phyloP scores from a whole-genome alignment of 2,888 invertebrate genomes.

The Poecilobothrus nobilitatus region DNA sequence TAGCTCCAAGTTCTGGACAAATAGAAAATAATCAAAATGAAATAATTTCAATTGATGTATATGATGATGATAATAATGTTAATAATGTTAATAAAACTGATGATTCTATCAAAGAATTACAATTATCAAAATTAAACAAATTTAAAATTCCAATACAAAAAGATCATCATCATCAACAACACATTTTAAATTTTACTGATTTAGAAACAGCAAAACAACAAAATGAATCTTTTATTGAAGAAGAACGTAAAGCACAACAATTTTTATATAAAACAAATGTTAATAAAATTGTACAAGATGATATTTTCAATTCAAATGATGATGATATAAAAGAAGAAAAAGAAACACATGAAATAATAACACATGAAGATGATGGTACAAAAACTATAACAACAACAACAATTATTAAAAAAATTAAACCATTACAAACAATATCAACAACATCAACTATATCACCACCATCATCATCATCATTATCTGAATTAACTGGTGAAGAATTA shows the following conservation, averaged over 20 bases:
- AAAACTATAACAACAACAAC: too few relatives aligned
- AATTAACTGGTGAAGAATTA: slow-evolving; percentile 8
- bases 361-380: neutral
- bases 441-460: neutral
- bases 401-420: neutral
- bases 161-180: neutral
- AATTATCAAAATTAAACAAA: neutral
- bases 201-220: neutral
- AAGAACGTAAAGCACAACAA: neutral
- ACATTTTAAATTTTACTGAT: neutral
- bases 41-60: too few relatives aligned
- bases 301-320: neutral
- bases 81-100: too few relatives aligned
- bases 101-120: too few relatives aligned
- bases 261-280: neutral
- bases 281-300: neutral
- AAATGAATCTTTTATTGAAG: neutral
- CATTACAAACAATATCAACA: neutral
- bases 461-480: neutral
- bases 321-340: neutral
- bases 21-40: too few relatives aligned
- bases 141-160: neutral
- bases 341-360: neutral
- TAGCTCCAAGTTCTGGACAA: neutral
- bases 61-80: too few relatives aligned